Evolutionary conservation across 1,140 invertebrate species (phyloP).

Genomic region (Penaeus japonicus): DNA sequence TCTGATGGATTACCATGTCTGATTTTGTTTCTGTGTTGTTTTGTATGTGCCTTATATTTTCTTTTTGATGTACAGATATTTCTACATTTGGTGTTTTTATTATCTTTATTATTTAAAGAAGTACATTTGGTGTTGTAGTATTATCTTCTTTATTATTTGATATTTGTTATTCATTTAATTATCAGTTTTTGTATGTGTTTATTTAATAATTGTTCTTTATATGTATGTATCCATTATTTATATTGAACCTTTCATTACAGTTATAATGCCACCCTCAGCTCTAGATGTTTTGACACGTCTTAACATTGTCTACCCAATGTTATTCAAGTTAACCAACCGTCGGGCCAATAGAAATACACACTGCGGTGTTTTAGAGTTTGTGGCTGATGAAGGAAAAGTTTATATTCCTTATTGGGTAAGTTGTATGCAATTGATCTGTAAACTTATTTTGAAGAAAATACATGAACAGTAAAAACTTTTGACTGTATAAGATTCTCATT

Average conservation of each 20-base stretch:
- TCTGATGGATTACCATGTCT: too few relatives aligned
- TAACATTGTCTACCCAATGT: slow-evolving; percentile 98
- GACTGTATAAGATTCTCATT: too few relatives aligned
- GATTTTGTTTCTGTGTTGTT: too few relatives aligned
- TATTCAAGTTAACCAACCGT: slow-evolving; percentile 95
- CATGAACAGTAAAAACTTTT: too few relatives aligned
- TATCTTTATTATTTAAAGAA: too few relatives aligned
- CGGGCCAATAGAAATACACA: slow-evolving; percentile 88
- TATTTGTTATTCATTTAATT: too few relatives aligned
- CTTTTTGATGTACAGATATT: too few relatives aligned
- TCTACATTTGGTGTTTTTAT: too few relatives aligned
- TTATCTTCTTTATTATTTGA: too few relatives aligned
- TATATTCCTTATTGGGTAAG: slow-evolving; percentile 96
- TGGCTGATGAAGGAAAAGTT: slow-evolving; percentile 97
- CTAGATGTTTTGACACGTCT: slow-evolving; percentile 90
- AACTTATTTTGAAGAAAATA: too few relatives aligned
- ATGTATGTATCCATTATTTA: slow-evolving; percentile 2
- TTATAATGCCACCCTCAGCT: slow-evolving; percentile 97
- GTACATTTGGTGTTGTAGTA: too few relatives aligned
- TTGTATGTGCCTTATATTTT: too few relatives aligned
- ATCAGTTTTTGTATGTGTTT: not conserved
- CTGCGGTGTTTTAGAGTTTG: slow-evolving; percentile 98
- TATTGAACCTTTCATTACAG: slow-evolving; percentile 67
- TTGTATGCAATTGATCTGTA: not conserved
- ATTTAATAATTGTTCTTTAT: not conserved